These are phyloP conservation scores for Pseudoips prasinana DNA, from an alignment of 2,888 invertebrate genomes.

Conservation along the genomic window DNA sequence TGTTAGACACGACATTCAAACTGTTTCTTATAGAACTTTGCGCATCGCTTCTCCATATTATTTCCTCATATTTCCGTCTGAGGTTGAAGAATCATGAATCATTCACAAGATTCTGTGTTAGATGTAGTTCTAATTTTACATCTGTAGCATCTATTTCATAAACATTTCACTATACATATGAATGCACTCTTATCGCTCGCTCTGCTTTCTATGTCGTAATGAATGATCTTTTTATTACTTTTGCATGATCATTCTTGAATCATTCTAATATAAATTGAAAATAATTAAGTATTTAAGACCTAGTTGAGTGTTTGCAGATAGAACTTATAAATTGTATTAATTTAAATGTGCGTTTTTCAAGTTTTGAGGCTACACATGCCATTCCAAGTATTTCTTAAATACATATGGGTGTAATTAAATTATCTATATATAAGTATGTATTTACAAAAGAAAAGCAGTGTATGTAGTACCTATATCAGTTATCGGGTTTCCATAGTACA, in stretches of 20 bases:
- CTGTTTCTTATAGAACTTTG: constrained; percentile 4
- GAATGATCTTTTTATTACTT: constrained; percentile 38
- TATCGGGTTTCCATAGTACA: too few species aligned
- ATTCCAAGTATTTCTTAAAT: too few species aligned
- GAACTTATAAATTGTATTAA: not conserved
- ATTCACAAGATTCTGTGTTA: constrained; percentile 2
- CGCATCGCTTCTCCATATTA: constrained; percentile 23
- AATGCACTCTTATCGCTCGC: constrained; percentile 39
- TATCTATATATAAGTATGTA: too few species aligned
- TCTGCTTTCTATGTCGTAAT: constrained; percentile 60
- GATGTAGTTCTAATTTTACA: constrained; percentile 10
- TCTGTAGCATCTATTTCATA: constrained; percentile 9
- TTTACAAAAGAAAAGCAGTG: too few species aligned
- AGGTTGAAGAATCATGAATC: constrained; percentile 11
- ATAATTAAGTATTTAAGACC: constrained; percentile 12
- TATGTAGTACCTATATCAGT: too few species aligned
- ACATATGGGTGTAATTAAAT: too few species aligned
- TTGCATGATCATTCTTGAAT: constrained; percentile 44
- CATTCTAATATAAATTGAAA: constrained; percentile 8
- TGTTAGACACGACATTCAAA: not conserved
- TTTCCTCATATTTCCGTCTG: constrained; percentile 7
- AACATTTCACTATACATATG: constrained; percentile 16
- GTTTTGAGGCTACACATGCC: too few species aligned
- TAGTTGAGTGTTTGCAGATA: constrained; percentile 34
- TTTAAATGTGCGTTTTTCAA: too few species aligned